These are phyloP conservation scores for Bombus breviceps DNA, from an alignment of 1,140 invertebrate species.

Conservation along the genomic window DNA sequence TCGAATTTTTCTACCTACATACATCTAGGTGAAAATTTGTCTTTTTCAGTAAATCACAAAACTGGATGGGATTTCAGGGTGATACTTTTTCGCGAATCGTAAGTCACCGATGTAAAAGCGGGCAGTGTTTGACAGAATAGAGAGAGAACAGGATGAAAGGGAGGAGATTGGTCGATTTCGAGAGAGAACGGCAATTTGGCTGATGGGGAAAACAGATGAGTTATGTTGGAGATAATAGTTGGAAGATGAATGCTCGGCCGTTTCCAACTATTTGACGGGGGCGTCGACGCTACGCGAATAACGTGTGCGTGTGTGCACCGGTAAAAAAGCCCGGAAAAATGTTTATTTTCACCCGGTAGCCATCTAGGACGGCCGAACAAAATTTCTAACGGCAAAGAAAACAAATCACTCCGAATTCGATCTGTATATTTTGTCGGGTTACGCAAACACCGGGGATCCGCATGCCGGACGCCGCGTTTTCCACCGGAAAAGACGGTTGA, in stretches of 20 bases:
- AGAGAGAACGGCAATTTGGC: slow-evolving; percentile 61
- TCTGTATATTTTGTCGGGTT: slow-evolving; percentile 66
- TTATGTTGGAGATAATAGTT: slow-evolving; percentile 67
- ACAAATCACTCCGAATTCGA: slow-evolving; percentile 64
- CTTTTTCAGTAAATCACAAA: slow-evolving; percentile 42
- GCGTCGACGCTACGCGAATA: slow-evolving; percentile 16
- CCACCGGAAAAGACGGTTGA: neutral
- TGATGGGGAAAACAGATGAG: slow-evolving; percentile 68
- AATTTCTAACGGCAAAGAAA: slow-evolving; percentile 66
- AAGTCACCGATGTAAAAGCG: slow-evolving; percentile 63
- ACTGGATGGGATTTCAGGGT: slow-evolving; percentile 31
- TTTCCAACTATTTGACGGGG: slow-evolving; percentile 57
- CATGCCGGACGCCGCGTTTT: slow-evolving; percentile 26
- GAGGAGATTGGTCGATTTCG: slow-evolving; percentile 46
- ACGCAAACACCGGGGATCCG: slow-evolving; percentile 57
- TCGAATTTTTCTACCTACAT: neutral
- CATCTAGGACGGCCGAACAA: slow-evolving; percentile 46
- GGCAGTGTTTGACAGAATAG: slow-evolving; percentile 58
- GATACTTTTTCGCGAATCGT: slow-evolving; percentile 39
- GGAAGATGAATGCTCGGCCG: slow-evolving; percentile 61
- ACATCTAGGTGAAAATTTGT: neutral
- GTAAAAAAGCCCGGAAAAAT: slow-evolving; percentile 49
- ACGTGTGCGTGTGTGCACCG: neutral
- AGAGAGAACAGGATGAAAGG: slow-evolving; percentile 25
- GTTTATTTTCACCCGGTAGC: slow-evolving; percentile 48